Percentiles rank a stretch among this genome's conserved stretches.
phyloP scores from a whole-genome alignment of 1,140 invertebrate genomes.

The Listronotus bonariensis region DNA sequence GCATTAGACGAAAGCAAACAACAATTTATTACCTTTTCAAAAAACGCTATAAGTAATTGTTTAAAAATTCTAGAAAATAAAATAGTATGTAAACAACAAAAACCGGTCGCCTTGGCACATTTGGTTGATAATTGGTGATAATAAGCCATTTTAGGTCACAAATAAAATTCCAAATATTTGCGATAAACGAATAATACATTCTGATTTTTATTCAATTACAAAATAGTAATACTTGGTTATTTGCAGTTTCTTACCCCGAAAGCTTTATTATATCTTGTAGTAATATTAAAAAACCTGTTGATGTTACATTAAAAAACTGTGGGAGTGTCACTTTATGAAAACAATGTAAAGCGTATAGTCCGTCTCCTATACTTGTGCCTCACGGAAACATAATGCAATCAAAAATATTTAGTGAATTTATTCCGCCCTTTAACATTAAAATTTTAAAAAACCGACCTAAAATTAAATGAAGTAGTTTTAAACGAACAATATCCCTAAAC shows the following conservation, averaged over 20 bases:
- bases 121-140: slow-evolving; percentile 2
- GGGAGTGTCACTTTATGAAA: slow-evolving; percentile 4
- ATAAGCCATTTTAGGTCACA: neutral
- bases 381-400: neutral
- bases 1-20: slow-evolving; percentile 1
- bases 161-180: slow-evolving; percentile 9
- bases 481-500: slow-evolving; percentile 4
- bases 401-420: slow-evolving; percentile 8
- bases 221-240: slow-evolving; percentile 1
- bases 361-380: slow-evolving; percentile 3
- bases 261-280: slow-evolving; percentile 2
- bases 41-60: neutral
- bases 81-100: slow-evolving; percentile 2
- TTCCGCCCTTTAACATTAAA: neutral
- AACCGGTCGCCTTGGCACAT: neutral
- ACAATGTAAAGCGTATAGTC: slow-evolving; percentile 6
- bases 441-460: neutral
- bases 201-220: slow-evolving; percentile 6
- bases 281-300: neutral
- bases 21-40: slow-evolving; percentile 2
- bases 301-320: slow-evolving; percentile 2
- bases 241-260: neutral
- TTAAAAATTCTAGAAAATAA: neutral
- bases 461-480: neutral
- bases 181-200: neutral